A percentile compares a stretch with the other conserved stretches of the same genome.
Conservation (phyloP, 2,113 vertebrate genomes). For the Platichthys flesus region DNA sequence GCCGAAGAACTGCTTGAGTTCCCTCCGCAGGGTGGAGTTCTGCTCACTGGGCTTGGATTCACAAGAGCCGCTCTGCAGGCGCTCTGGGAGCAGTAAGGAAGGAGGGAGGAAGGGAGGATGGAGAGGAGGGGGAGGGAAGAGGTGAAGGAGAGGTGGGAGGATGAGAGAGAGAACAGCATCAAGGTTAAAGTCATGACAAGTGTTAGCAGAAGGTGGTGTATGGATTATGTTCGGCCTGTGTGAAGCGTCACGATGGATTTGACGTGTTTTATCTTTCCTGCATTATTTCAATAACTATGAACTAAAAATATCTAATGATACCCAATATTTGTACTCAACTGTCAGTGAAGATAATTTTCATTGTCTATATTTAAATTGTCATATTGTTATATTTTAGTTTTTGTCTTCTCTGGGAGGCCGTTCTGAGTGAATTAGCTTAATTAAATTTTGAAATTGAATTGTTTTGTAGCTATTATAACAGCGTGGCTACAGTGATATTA, state of each 20-base stretch:
- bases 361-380: no score
- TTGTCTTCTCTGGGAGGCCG: no score
- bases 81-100: slow-evolving; percentile 69
- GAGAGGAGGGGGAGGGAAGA: not conserved
- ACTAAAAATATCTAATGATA: no score
- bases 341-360: no score
- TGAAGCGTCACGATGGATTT: not conserved
- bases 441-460: no score
- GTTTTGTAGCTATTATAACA: no score
- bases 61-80: slow-evolving; percentile 82
- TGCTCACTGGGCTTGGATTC: slow-evolving; percentile 88
- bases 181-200: slow-evolving; percentile 32
- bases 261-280: not conserved
- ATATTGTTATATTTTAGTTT: no score
- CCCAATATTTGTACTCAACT: no score
- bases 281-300: not conserved
- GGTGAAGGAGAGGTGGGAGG: not conserved
- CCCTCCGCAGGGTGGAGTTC: slow-evolving; percentile 90
- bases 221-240: not conserved
- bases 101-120: not conserved
- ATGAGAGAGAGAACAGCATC: slow-evolving; percentile 8
- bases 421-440: no score
- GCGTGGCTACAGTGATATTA: no score
- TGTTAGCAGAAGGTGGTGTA: not conserved
- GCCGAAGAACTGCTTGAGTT: slow-evolving; percentile 96